Evolutionary conservation across 2,113 vertebrate species (phyloP).

Genomic region (Diglossa brunneiventris): DNA sequence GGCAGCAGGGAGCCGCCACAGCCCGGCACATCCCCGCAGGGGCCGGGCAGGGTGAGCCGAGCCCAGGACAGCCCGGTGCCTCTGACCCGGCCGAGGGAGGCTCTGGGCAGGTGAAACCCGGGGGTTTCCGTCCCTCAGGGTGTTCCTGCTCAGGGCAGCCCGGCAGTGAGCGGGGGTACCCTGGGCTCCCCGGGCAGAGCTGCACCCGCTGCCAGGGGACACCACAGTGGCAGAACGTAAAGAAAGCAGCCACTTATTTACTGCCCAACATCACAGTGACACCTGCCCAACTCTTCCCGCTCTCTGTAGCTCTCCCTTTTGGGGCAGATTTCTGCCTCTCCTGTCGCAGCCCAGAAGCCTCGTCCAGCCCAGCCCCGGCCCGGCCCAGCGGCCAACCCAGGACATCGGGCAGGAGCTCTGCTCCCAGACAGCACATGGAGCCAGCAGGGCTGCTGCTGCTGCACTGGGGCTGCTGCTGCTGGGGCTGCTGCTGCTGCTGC

Average conservation of each 20-base stretch:
- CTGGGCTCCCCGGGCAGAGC: background rate
- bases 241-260: background rate
- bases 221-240: rapidly evolving
- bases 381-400: too few species aligned
- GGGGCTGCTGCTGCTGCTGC: background rate
- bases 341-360: too few species aligned
- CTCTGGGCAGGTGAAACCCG: background rate
- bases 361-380: too few species aligned
- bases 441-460: too few species aligned
- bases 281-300: background rate
- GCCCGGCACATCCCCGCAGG: background rate
- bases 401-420: too few species aligned
- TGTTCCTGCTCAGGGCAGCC: background rate
- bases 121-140: rapidly evolving
- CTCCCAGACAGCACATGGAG: too few species aligned
- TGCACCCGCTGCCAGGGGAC: background rate
- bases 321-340: too few species aligned
- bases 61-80: background rate
- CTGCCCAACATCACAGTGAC: background rate
- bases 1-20: background rate
- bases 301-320: background rate
- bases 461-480: too few species aligned
- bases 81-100: background rate
- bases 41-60: background rate
- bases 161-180: background rate